Evolutionary conservation across 2,888 invertebrate species (phyloP), one percentile per base, ranked within the genome.

Genomic region (Eulithis prunata): DNA sequence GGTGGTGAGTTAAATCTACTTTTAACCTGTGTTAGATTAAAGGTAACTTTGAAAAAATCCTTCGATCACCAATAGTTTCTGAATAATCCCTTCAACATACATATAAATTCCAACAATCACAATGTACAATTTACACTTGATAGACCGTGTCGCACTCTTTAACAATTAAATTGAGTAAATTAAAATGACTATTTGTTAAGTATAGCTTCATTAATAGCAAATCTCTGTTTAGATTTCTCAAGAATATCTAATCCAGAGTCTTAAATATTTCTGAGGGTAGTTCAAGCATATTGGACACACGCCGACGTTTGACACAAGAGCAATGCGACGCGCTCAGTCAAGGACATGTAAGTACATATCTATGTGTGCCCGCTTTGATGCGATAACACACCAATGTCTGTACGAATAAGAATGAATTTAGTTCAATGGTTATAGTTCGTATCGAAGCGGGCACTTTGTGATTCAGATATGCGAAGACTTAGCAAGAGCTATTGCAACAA

Each of bases 401-500:
- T 46, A 13, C 12, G 21, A 21, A 13, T 49, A 41, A 38, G 38
- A 54, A n/a, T 52, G 12, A 51, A 14, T 54, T 61, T 32, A 52
- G 32, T 6, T n/a, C 10, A 21, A 5, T 32, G n/a, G 2, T 51
- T 4, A 11, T 13, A 10, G 43, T 43, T 52, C 14, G 10, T 41
- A 60, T 67, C 63, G 63, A 67, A 67, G 56, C 67, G 63, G 60
- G 49, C 60, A 53, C 43, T 12, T 45, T n/a, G 11, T 32, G 14
- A 12, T 11, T 13, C 7, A 28, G 38, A 12, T 6, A 28, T 7
- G 41, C 10, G 32, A 57, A 52, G 14, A 13, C 5, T 47, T 45
- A 5, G n/a, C 10, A 41, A 41, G n/a, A 45, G 1, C n/a, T 8
- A 14, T 47, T 14, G 47, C 10, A 6, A 32, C 4, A n/a, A 43